Conservation (phyloP, 2,113 vertebrate species). For the Motacilla alba region DNA sequence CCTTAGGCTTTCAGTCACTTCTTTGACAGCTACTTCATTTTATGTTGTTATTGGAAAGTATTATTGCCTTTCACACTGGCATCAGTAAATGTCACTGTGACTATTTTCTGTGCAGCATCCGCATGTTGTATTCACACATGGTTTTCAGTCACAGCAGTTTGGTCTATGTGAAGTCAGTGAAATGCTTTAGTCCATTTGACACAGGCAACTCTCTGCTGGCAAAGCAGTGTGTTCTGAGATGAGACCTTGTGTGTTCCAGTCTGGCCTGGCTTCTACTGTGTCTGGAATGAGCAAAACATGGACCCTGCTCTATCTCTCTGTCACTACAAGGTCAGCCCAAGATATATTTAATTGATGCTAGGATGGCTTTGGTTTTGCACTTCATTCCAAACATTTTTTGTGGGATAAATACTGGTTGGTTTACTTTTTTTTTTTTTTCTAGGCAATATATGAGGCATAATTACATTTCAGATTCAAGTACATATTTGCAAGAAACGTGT, state of each 20-base stretch:
- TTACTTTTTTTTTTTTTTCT: not conserved
- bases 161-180: not conserved
- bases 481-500: not conserved
- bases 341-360: not conserved
- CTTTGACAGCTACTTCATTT: not conserved
- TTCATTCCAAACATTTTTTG: not conserved
- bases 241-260: not conserved
- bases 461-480: not conserved
- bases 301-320: not conserved
- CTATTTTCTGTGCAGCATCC: not conserved
- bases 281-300: constrained; percentile 1
- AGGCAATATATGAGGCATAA: not conserved
- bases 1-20: not conserved
- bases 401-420: not conserved
- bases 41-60: not conserved
- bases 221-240: not conserved
- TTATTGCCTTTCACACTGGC: not conserved
- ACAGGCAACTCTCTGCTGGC: not conserved
- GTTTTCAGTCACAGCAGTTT: not conserved
- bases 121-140: not conserved
- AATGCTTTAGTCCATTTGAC: not conserved
- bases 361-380: not conserved
- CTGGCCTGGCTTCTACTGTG: not conserved
- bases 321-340: not conserved
- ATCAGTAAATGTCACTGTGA: not conserved